These are phyloP conservation scores for Ichneumoninae sp. DNA, from an alignment of 2,888 invertebrate genomes.

Conservation along the genomic window DNA sequence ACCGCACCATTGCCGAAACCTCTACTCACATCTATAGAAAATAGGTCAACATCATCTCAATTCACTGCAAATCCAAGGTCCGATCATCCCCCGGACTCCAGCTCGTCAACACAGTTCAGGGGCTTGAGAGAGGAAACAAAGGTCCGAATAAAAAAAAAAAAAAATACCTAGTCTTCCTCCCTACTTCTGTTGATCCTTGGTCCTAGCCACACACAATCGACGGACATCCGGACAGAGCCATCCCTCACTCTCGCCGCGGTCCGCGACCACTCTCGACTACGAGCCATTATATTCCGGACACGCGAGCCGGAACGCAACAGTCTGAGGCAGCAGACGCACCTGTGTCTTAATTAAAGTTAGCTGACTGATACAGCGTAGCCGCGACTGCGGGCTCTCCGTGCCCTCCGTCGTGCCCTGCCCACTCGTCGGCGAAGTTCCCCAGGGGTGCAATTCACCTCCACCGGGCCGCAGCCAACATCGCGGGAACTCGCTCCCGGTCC, in stretches of 20 bases:
- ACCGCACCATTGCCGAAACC: too few species aligned
- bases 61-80: too few species aligned
- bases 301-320: background rate
- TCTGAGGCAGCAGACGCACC: conserved; percentile 51
- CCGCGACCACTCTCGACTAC: conserved; percentile 25
- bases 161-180: background rate
- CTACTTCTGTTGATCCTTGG: conserved; percentile 26
- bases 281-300: conserved; percentile 23
- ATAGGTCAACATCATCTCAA: too few species aligned
- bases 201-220: conserved; percentile 9
- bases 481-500: conserved; percentile 18
- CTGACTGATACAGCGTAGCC: conserved; percentile 73
- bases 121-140: conserved; percentile 16
- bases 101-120: background rate
- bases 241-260: conserved; percentile 1
- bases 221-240: background rate
- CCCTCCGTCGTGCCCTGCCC: conserved; percentile 69
- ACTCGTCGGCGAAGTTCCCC: conserved; percentile 70
- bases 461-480: conserved; percentile 7
- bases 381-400: conserved; percentile 14
- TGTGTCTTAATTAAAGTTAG: conserved; percentile 81
- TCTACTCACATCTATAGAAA: too few species aligned
- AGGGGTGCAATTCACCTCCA: conserved; percentile 78
- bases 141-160: conserved; percentile 3
- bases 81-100: conserved; percentile 5